phyloP scores from a whole-genome alignment of 2,113 vertebrate genomes.

The Pongo pygmaeus region DNA sequence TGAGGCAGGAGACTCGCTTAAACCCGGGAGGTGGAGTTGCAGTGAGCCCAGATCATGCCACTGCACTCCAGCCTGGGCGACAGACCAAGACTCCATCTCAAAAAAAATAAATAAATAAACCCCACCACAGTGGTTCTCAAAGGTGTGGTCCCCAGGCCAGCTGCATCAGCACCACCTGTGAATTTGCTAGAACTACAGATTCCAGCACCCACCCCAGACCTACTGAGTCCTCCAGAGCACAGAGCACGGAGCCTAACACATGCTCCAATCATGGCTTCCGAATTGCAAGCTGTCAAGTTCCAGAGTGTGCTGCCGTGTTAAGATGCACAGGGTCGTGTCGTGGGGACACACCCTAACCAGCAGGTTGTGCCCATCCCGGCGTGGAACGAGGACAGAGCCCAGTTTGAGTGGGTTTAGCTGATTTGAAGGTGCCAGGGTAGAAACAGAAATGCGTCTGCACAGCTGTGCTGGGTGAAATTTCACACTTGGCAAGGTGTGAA shows the following conservation, averaged over 20 bases:
- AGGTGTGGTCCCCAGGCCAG: not conserved
- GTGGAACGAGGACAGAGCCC: not conserved
- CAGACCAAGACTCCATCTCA: too few species aligned
- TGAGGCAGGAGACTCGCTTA: too few species aligned
- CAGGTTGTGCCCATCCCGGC: fast-evolving
- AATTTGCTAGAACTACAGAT: not conserved
- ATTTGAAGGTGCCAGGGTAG: not conserved
- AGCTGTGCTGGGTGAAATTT: slow-evolving; percentile 1
- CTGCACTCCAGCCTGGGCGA: too few species aligned
- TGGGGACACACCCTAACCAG: fast-evolving
- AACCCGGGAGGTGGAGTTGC: too few species aligned
- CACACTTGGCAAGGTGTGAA: slow-evolving; percentile 14
- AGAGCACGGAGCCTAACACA: not conserved
- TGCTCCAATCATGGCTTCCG: not conserved
- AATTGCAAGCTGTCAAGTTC: not conserved
- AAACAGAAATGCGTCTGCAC: not conserved
- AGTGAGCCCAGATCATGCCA: too few species aligned
- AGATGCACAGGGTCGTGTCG: not conserved
- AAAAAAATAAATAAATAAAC: too few species aligned
- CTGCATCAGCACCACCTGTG: not conserved
- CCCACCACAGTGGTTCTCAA: not conserved
- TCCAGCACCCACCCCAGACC: not conserved
- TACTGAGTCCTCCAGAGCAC: not conserved
- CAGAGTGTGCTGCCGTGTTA: not conserved
- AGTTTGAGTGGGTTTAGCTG: not conserved